A percentile compares a stretch with the other conserved stretches of the same genome.
Evolutionary conservation across 30 jellyfish, hydroid and myxozoan species (phyloP).

Genomic region (Turritopsis dohrnii): DNA sequence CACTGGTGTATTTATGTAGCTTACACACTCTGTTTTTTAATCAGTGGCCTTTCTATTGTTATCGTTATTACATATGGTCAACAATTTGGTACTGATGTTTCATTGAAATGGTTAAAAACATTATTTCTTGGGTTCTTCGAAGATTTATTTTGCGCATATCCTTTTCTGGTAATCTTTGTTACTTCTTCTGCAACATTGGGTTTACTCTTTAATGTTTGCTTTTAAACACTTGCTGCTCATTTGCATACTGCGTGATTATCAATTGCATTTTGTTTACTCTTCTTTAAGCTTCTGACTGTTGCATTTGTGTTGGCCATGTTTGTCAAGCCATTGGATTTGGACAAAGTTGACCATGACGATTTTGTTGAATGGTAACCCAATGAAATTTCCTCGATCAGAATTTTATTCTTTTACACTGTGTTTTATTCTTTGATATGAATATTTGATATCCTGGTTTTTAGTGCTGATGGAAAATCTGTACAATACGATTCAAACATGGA

Average conservation of each 20-base stretch:
- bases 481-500: neutral
- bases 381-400: too few relatives aligned
- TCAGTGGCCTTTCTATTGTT: conserved; percentile 50
- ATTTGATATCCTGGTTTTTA: neutral
- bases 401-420: too few relatives aligned
- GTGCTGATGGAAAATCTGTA: neutral
- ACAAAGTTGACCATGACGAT: conserved; percentile 53
- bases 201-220: too few relatives aligned
- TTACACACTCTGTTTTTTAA: conserved; percentile 44
- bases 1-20: conserved; percentile 63
- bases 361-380: conserved; percentile 63
- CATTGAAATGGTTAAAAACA: conserved; percentile 69
- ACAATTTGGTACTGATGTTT: conserved; percentile 73
- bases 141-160: conserved; percentile 77
- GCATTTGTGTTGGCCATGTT: conserved; percentile 55
- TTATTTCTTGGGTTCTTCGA: conserved; percentile 64
- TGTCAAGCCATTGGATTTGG: conserved; percentile 69
- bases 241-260: too few relatives aligned
- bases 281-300: conserved; percentile 54
- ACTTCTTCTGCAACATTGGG: too few relatives aligned
- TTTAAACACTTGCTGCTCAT: too few relatives aligned
- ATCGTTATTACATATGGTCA: conserved; percentile 76
- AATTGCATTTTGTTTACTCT: neutral
- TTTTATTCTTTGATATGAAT: neutral
- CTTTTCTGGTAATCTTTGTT: conserved; percentile 74